These are phyloP conservation scores for Gymnarchus niloticus DNA, from an alignment of 2,113 vertebrate genomes.

Conservation along the genomic window DNA sequence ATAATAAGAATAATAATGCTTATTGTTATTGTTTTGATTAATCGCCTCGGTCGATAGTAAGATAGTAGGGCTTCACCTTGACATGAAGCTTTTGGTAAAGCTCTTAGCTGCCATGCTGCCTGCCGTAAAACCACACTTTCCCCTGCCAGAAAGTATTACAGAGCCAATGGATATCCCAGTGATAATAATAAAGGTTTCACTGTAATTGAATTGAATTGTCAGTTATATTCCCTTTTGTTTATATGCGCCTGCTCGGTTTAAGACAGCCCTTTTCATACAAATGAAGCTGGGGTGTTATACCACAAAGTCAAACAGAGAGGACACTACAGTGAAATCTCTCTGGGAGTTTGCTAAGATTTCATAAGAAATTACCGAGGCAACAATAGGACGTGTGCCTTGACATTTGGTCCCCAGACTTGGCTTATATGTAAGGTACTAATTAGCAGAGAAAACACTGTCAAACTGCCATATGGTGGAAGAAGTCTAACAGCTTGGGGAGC, in stretches of 20 bases:
- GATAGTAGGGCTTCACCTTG: not conserved
- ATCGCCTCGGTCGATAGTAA: not conserved
- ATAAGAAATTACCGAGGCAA: conserved; percentile 43
- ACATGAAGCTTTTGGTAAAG: not conserved
- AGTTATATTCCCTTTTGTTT: not conserved
- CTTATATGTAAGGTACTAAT: conserved; percentile 73
- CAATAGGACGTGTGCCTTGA: conserved; percentile 44
- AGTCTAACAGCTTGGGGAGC: conserved; percentile 65
- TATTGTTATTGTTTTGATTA: not conserved
- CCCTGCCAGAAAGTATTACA: not conserved
- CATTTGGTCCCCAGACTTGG: conserved; percentile 65
- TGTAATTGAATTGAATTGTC: not conserved
- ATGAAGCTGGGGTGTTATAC: not conserved
- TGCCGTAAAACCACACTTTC: not conserved
- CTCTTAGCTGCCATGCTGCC: not conserved
- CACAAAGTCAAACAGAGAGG: not conserved
- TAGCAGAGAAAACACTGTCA: conserved; percentile 70
- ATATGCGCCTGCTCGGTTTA: not conserved
- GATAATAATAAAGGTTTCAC: not conserved
- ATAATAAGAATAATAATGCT: not conserved
- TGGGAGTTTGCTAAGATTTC: conserved; percentile 13
- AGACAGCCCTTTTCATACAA: not conserved
- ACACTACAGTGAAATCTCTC: not conserved
- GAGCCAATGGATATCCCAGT: not conserved
- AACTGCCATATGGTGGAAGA: conserved; percentile 65